Evolutionary conservation across 2,113 vertebrate species (phyloP), one percentile per base, ranked within the genome.

Genomic region (Muscicapa adusta): DNA sequence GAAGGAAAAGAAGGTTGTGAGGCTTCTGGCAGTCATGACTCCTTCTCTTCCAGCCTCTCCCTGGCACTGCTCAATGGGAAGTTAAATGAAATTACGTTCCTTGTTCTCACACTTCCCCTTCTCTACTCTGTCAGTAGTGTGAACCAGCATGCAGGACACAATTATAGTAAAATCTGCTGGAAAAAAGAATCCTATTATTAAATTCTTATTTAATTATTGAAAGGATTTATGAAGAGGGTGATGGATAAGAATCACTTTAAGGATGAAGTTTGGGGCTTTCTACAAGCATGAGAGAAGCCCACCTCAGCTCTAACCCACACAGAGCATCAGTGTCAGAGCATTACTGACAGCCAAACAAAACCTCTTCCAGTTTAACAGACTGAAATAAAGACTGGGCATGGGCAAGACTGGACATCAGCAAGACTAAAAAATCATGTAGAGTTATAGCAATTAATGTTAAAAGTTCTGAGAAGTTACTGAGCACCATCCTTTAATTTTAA

Each of bases 71-170:
- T 81, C 42, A 70, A 18, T 48, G 19, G 33, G 47, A 81, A 94
- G 8, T 12, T 63, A 47, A 29, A 76, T 60, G 16, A 77, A 79
- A 84, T 73, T 38, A 4, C 10, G 9, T 3, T 74, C 8, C 38
- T 73, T 23, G 2, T 29, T 75, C 25, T 88, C 66, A 75, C 68
- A 53, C 31, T 50, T 85, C 17, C 24, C n/a, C 7, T 86, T 60
- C 47, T 34, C 15, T 84, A 6, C 10, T 9, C 25, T 48, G 23
- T 13, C 1, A 0, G n/a, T 7, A n/a, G 5, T 33, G 24, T n/a
- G 42, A 61, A 58, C 13, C 3, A 8, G 10, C 20, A 34, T 1
- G 6, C 24, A 73, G 12, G 31, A 62, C 31, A 66, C 13, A 43
- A 79, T 5, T 28, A 50, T 0, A 73, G 5, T 19, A 5, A 28